Conservation (phyloP, 1,140 invertebrate genomes). For the Heliothis virescens region DNA sequence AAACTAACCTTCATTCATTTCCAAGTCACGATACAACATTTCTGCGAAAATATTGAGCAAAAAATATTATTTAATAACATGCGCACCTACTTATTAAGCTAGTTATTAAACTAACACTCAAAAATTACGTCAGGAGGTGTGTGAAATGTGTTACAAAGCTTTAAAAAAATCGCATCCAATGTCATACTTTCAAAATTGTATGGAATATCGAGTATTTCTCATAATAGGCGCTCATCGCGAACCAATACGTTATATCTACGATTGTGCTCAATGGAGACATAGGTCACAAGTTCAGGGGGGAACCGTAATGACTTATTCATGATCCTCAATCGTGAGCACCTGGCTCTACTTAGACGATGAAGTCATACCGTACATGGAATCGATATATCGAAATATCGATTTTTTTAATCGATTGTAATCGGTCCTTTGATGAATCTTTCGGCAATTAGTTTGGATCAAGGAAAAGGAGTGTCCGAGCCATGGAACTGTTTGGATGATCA, state of each 20-base stretch:
- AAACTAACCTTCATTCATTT: neutral
- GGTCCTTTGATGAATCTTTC: conserved; percentile 41
- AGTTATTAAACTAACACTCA: conserved; percentile 25
- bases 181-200: conserved; percentile 43
- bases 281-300: conserved; percentile 62
- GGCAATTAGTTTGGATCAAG: conserved; percentile 43
- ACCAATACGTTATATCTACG: conserved; percentile 47
- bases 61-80: conserved; percentile 11
- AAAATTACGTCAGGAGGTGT: conserved; percentile 28
- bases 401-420: conserved; percentile 36
- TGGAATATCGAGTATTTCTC: conserved; percentile 33
- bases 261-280: conserved; percentile 55
- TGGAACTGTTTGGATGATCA: conserved; percentile 26
- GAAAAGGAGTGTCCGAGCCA: conserved; percentile 25
- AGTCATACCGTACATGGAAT: conserved; percentile 29
- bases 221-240: conserved; percentile 38
- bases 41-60: conserved; percentile 1
- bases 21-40: neutral
- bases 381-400: conserved; percentile 43
- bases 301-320: conserved; percentile 72
- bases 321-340: conserved; percentile 46
- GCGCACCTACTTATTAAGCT: conserved; percentile 32
- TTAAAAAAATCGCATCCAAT: conserved; percentile 28
- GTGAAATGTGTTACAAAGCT: conserved; percentile 12
- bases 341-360: conserved; percentile 39